phyloP scores from a whole-genome alignment of 2,888 invertebrate genomes.

The Pristionchus japonicus region DNA sequence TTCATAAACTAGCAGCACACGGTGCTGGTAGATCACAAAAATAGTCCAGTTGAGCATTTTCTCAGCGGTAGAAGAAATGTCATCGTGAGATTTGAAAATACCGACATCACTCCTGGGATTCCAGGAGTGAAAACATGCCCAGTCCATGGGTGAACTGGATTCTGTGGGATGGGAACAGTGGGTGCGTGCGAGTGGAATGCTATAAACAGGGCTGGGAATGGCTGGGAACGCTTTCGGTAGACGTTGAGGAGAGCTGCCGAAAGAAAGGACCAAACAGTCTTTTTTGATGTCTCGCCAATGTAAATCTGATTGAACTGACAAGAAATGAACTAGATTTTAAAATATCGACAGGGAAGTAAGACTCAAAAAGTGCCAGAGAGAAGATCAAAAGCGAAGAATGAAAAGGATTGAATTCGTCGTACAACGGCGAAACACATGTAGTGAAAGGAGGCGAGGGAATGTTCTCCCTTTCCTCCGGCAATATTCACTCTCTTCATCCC shows the following conservation, averaged over 20 bases:
- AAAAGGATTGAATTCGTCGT: background rate
- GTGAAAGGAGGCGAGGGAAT: background rate
- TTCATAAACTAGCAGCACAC: too few species aligned
- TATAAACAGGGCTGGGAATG: background rate
- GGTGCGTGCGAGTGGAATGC: background rate
- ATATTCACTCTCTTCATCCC: background rate
- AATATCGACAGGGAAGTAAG: background rate
- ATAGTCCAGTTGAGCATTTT: too few species aligned
- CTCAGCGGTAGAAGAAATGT: too few species aligned
- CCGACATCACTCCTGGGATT: too few species aligned
- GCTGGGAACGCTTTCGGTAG: background rate
- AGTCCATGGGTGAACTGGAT: background rate
- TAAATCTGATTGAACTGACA: too few species aligned
- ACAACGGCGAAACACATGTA: background rate
- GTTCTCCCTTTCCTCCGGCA: background rate
- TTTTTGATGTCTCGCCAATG: too few species aligned
- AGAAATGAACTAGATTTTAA: too few species aligned
- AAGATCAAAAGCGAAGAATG: background rate
- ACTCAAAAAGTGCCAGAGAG: background rate
- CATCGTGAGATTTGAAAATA: too few species aligned
- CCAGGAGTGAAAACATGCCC: too few species aligned
- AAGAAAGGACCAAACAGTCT: background rate
- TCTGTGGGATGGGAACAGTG: background rate
- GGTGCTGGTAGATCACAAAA: too few species aligned
- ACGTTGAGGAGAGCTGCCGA: background rate